phyloP scores from a whole-genome alignment of 2,113 vertebrate species.

The Pelvicachromis taeniatus region DNA sequence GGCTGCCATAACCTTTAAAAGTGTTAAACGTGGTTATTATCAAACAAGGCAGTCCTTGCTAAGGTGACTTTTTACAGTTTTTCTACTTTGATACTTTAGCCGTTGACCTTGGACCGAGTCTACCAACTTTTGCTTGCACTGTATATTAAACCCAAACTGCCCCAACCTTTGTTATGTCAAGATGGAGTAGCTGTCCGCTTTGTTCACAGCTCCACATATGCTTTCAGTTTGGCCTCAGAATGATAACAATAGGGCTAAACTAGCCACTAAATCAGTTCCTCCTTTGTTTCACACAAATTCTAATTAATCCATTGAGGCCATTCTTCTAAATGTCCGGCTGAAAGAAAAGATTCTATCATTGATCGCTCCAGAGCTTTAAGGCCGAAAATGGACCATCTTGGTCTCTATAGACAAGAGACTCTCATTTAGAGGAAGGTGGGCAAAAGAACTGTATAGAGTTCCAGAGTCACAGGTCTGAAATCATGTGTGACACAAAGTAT shows the following conservation, averaged over 20 bases:
- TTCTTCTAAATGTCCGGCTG: not conserved
- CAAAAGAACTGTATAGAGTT: not conserved
- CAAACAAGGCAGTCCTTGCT: not conserved
- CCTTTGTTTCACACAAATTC: not conserved
- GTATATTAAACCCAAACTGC: not conserved
- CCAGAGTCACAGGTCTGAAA: not conserved
- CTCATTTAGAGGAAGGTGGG: not conserved
- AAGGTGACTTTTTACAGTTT: not conserved
- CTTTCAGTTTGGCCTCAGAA: not conserved
- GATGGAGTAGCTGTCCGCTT: not conserved
- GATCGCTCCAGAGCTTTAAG: not conserved
- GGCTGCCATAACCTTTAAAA: not conserved
- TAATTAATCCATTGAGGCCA: not conserved
- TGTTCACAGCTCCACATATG: not conserved
- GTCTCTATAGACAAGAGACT: not conserved
- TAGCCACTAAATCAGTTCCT: not conserved
- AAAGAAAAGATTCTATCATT: not conserved
- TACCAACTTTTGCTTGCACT: not conserved
- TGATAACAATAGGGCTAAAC: not conserved
- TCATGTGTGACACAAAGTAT: not conserved
- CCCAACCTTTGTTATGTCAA: not conserved
- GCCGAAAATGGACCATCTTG: not conserved
- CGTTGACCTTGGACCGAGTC: not conserved
- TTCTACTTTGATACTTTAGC: not conserved
- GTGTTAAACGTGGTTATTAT: not conserved